phyloP scores from a whole-genome alignment of 2,888 invertebrate species.

The Ichneumoninae sp. region DNA sequence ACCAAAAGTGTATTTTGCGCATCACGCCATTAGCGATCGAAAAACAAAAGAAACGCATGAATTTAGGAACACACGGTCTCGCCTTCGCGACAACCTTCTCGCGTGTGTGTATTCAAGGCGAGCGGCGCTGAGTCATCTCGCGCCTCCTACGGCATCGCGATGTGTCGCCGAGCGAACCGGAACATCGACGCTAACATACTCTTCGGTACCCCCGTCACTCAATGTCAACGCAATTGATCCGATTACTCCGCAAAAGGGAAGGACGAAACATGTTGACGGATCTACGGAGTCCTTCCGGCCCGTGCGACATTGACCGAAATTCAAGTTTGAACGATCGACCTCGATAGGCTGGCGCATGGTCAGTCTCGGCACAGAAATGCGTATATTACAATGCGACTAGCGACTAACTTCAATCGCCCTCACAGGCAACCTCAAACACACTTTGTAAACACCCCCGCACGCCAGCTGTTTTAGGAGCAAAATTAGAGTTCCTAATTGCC shows the following conservation, averaged over 20 bases:
- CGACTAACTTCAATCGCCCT: slow-evolving; percentile 41
- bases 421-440: slow-evolving; percentile 18
- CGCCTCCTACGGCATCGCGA: slow-evolving; percentile 64
- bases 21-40: too few relatives aligned
- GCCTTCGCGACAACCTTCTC: slow-evolving; percentile 64
- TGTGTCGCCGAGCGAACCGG: slow-evolving; percentile 47
- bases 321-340: slow-evolving; percentile 22
- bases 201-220: background rate
- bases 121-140: slow-evolving; percentile 70
- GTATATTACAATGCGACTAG: slow-evolving; percentile 7
- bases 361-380: background rate
- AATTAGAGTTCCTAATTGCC: slow-evolving; percentile 11
- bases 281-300: background rate
- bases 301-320: background rate
- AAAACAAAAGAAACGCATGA: background rate
- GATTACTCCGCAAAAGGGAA: background rate
- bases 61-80: background rate
- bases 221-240: background rate
- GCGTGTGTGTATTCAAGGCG: slow-evolving; percentile 68
- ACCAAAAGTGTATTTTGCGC: too few relatives aligned
- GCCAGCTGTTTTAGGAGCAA: slow-evolving; percentile 42
- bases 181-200: slow-evolving; percentile 19
- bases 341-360: slow-evolving; percentile 7
- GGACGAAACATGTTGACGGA: background rate
- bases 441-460: slow-evolving; percentile 36